Evolutionary conservation across 92 coral and sea anemone genomes (phyloP).

Genomic region (Siderastrea radians): DNA sequence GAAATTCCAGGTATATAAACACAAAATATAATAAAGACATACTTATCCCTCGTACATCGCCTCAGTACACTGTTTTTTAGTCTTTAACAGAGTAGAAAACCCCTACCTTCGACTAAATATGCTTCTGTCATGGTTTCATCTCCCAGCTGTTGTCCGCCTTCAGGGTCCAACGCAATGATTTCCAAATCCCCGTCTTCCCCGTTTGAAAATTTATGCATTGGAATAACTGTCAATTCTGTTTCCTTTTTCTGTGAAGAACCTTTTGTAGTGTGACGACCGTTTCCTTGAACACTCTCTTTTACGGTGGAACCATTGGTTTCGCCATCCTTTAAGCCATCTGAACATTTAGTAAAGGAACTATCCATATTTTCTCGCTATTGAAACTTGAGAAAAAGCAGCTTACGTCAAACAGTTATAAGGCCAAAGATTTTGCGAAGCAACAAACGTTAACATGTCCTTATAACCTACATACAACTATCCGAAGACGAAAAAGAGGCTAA

Average conservation of each 20-base stretch:
- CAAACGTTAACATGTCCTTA: not conserved
- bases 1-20: no score
- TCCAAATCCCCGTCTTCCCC: constrained; percentile 20
- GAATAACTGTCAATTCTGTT: constrained; percentile 5
- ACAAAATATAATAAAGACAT: no score
- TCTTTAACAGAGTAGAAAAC: not conserved
- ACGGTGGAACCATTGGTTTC: not conserved
- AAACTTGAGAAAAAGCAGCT: not conserved
- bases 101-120: constrained; percentile 24
- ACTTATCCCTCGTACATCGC: no score
- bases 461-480: no score
- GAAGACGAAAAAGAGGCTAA: not conserved
- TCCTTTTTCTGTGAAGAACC: not conserved
- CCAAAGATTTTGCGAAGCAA: not conserved
- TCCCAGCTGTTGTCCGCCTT: constrained; percentile 20
- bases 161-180: constrained; percentile 22
- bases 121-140: not conserved
- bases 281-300: not conserved
- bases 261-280: not conserved
- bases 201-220: constrained; percentile 17
- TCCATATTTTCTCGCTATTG: constrained; percentile 1
- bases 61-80: not conserved
- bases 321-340: not conserved
- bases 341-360: constrained; percentile 1
- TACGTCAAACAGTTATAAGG: constrained; percentile 1